Percentiles rank a stretch among this genome's conserved stretches.
These are phyloP conservation scores for Hyppa rectilinea DNA, from an alignment of 2,888 invertebrate species.

Conservation along the genomic window DNA sequence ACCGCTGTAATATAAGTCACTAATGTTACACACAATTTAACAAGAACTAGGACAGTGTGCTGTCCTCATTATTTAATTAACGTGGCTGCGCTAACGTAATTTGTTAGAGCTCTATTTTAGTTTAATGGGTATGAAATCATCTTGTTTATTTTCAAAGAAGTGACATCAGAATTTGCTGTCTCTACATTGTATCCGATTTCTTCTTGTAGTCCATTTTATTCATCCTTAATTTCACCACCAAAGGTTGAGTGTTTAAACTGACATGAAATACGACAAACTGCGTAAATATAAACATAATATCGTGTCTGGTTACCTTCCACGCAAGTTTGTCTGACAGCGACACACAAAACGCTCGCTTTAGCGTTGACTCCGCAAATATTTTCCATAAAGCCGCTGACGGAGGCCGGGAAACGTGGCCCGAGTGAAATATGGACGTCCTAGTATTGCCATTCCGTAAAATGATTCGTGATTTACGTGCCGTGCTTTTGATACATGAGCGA, in stretches of 20 bases:
- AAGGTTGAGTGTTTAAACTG: constrained; percentile 15
- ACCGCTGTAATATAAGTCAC: constrained; percentile 35
- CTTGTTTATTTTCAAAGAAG: constrained; percentile 43
- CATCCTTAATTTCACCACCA: neutral
- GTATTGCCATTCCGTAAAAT: constrained; percentile 82
- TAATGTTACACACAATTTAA: constrained; percentile 50
- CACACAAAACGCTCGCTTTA: constrained; percentile 64
- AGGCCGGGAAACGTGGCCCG: constrained; percentile 75
- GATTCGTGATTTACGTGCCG: constrained; percentile 83
- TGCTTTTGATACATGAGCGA: constrained; percentile 81
- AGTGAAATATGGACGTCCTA: constrained; percentile 81
- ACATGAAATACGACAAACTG: constrained; percentile 27
- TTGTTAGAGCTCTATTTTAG: constrained; percentile 47
- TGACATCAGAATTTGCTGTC: constrained; percentile 30
- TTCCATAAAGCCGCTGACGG: constrained; percentile 75
- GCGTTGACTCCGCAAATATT: constrained; percentile 81
- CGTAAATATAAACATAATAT: constrained; percentile 52
- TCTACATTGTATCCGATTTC: constrained; percentile 21
- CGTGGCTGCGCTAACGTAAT: constrained; percentile 32
- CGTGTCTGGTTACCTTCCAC: constrained; percentile 51
- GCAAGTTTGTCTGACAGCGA: constrained; percentile 55
- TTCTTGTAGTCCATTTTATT: neutral
- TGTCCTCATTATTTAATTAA: constrained; percentile 58
- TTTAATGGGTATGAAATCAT: constrained; percentile 56
- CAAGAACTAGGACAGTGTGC: constrained; percentile 43